Evolutionary conservation across 2,888 invertebrate genomes (phyloP), one percentile per base, ranked within the genome.

Genomic region (Pelosia muscerda): DNA sequence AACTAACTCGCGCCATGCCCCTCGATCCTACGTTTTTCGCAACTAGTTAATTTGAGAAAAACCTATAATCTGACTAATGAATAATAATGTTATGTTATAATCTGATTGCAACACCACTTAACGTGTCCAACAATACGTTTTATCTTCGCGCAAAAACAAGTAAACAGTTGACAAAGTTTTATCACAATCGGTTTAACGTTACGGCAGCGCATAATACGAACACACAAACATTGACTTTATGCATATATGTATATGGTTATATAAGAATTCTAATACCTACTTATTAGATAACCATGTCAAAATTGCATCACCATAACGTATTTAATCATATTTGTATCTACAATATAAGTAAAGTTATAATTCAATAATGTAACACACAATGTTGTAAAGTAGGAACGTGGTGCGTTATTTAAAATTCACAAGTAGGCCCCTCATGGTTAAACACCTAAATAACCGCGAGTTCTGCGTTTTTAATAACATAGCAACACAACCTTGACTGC

Each of bases 391-490:
- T 42, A 42, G 56, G 57, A 31, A 28, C 54, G 66, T 22, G 9
- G 11, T 19, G 15, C 62, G 42, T 56, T 28, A 5, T 38, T 74
- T 86, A 84, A 82, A 81, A 86, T 82, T 78, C 79, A 86, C 53
- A 66, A 73, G 8, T 60, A 23, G 65, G 56, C 42, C 61, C 55
- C 53, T 53, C 71, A 78, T 79, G 82, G 82, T 76, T 82, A 80
- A 79, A 85, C 83, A 82, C 78, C 78, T 82, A 79, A 63, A 76
- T 70, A 72, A 78, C 81, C 81, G 74, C 78, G 76, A 80, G 75
- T 81, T 79, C 65, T 85, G 79, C 79, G 86, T 85, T 82, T 85
- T 87, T 85, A 83, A 86, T 88, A 81, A 75, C 65, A 60, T 74
- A 71, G 71, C 79, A 81, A 85, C 77, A 68, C 83, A 86, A 83